Conservation (phyloP, 2,888 invertebrate species). For the Chrysopilus asiliformis region DNA sequence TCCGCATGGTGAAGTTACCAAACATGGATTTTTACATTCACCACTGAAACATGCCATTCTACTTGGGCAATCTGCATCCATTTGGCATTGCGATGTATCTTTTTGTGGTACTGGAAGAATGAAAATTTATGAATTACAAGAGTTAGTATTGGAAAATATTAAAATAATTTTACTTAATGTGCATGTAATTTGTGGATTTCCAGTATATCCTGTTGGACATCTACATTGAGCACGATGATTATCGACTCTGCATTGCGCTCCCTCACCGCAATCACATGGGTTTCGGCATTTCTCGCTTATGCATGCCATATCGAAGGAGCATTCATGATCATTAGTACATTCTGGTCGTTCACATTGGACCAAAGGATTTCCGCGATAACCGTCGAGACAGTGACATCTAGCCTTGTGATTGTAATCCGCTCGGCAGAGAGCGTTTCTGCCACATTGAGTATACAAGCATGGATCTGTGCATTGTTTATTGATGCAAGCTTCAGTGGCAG, state of each 20-base stretch:
- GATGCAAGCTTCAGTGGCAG: constrained; percentile 66
- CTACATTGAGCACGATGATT: constrained; percentile 66
- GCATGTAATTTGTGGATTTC: constrained; percentile 61
- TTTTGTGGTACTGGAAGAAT: constrained; percentile 37
- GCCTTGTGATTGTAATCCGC: constrained; percentile 64
- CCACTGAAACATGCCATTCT: constrained; percentile 70
- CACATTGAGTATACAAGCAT: constrained; percentile 68
- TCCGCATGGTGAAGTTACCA: constrained; percentile 64
- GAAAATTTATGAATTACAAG: constrained; percentile 1
- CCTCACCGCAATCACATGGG: constrained; percentile 72
- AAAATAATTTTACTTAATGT: constrained; percentile 37
- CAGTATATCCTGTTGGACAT: constrained; percentile 69
- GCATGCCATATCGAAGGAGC: constrained; percentile 67
- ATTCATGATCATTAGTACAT: constrained; percentile 62
- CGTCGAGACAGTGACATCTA: constrained; percentile 61
- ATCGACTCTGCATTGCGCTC: constrained; percentile 60
- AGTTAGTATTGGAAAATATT: background rate
- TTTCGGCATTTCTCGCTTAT: constrained; percentile 62
- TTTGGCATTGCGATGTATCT: constrained; percentile 50
- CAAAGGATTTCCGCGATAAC: constrained; percentile 67
- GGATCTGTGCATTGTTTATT: constrained; percentile 69
- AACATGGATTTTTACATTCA: constrained; percentile 68
- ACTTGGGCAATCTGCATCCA: constrained; percentile 75
- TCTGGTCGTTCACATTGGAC: constrained; percentile 64
- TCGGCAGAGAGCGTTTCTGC: constrained; percentile 61